Evolutionary conservation across 2,797 vertebrate genomes (phyloP), one percentile per base, ranked within the genome.

Genomic region (Sebastes variabilis): DNA sequence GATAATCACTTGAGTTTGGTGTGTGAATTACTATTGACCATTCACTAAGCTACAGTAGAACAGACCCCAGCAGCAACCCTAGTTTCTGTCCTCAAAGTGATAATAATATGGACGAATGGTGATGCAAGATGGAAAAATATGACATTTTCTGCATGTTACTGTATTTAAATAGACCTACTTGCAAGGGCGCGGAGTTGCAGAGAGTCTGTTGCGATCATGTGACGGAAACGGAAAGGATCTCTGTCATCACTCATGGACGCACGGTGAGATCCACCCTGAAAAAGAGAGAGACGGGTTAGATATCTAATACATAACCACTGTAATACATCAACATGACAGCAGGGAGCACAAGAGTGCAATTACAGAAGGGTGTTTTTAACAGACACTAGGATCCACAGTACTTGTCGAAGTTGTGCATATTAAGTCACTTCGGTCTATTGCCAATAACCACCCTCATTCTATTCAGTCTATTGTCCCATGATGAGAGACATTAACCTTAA

Each of bases 141-240:
- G 1, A 18, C 4, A 27, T 75, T 29, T 67, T 4, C 4, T 30
- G 7, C 6, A 12, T 1, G 10, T 6, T 32, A 13, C 2, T 62
- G 6, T 30, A 49, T 67, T 29, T 32, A 38, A 72, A 16, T 65
- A 9, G 38, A 94, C 95, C 12, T 93, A 96, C 96, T 98, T 71
- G 97, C 95, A 79, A 97, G 84, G 0, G 96, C 87, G 13, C 98
- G 97, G 79, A 99, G 94, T 94, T 99, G 98, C 75, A 99, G 95
- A 4, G 97, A 97, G 55, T 99, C 97, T 0, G 97, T 95, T 11
- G 98, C 96, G 88, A 99, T 98, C 98, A 99, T 99, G 94, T 99
- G 97, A 52, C 98, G 97, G 66, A 99, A 99, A 6, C 97, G 96
- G 93, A 99, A 97, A 0, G 97, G 97, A 87, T 98, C 98, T 91